Percentiles rank a stretch among this genome's conserved stretches.
These are phyloP conservation scores for Chironomus striatipennis DNA, from an alignment of 1,140 invertebrate species.

Conservation along the genomic window DNA sequence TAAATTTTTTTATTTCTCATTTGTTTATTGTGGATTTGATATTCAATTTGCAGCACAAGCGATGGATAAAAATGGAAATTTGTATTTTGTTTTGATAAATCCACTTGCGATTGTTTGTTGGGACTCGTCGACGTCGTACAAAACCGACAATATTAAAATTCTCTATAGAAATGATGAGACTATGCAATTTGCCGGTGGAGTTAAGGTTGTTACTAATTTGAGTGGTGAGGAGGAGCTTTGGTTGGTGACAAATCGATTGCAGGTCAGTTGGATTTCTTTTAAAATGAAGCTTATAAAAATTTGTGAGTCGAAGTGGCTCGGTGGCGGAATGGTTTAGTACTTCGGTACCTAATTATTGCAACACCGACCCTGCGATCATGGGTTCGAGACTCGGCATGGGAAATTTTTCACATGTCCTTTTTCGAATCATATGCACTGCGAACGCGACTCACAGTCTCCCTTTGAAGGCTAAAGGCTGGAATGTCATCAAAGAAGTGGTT, in stretches of 20 bases:
- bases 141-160: conserved; percentile 33
- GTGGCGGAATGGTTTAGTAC: too few relatives aligned
- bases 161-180: conserved; percentile 39
- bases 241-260: conserved; percentile 51
- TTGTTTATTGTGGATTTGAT: background rate
- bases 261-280: background rate
- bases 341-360: too few relatives aligned
- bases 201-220: conserved; percentile 48
- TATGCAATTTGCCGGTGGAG: conserved; percentile 52
- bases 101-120: conserved; percentile 46
- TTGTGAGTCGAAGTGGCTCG: too few relatives aligned
- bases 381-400: too few relatives aligned
- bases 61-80: conserved; percentile 43
- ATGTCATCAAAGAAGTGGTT: too few relatives aligned
- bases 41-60: conserved; percentile 34
- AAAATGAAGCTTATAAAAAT: too few relatives aligned
- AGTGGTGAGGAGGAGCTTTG: conserved; percentile 51
- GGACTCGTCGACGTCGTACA: conserved; percentile 40
- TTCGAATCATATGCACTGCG: too few relatives aligned
- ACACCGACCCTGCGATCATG: too few relatives aligned
- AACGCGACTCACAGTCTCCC: too few relatives aligned
- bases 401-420: too few relatives aligned
- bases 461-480: too few relatives aligned
- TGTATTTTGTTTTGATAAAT: conserved; percentile 44
- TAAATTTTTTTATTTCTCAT: background rate